Evolutionary conservation across 2,113 vertebrate species (phyloP), one percentile per base, ranked within the genome.

Genomic region (Rynchops niger): DNA sequence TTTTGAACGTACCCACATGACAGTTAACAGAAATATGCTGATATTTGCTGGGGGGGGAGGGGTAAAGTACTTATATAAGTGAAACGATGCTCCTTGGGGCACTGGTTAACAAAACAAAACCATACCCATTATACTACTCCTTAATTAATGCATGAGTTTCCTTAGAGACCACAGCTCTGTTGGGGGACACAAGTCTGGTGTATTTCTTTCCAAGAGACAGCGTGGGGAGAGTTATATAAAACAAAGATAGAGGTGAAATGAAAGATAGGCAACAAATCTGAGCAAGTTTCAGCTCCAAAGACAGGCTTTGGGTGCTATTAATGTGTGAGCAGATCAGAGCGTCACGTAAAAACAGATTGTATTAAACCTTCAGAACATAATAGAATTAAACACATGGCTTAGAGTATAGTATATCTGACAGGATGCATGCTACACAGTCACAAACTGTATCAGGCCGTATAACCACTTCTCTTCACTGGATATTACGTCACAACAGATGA

Each of bases 81-180:
- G 93, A 94, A 95, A 87, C 2, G 18, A 92, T 88, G 92, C 94
- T 96, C 88, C 89, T 95, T 91, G 85, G 82, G 94, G 91, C 81
- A 88, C 78, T 77, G 78, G 90, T 92, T 94, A 96, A 95, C 84
- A 94, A 93, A 96, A 93, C 92, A 85, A 92, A 94, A 53, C 74
- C 84, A 95, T 94, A 82, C 49, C 90, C 95, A 92, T 94, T 97
- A 93, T 91, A 77, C 87, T 83, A 80, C 72, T 91, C 87, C 84
- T 96, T 97, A 95, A 96, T 96, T 95, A 95, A 96, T 93, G 93
- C 88, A 91, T 0, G 1, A 93, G 91, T 86, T 95, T 94, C 95
- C 96, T 88, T 97, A 96, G 94, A 96, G 92, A 97, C 92, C 93
- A 97, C 52, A 89, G 91, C 80, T 97, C 70, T 96, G 95, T 95